A percentile compares a stretch with the other conserved stretches of the same genome.
Conservation (phyloP, 2,888 invertebrate species). For the Clitarchus hookeri region DNA sequence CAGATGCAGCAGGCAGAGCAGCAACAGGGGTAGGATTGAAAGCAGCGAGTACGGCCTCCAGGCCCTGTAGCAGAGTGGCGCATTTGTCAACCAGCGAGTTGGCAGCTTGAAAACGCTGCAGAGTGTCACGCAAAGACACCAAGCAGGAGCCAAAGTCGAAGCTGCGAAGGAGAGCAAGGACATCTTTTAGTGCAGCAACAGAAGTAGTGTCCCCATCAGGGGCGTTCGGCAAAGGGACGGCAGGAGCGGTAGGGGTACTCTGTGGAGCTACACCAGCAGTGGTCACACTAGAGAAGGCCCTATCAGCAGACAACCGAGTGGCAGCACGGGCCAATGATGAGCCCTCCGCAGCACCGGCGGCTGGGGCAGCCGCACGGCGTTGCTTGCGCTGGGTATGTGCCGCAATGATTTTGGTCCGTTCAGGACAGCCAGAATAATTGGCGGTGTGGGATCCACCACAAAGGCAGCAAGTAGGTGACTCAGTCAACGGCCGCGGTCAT, state of each 20-base stretch:
- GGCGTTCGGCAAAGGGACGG: neutral
- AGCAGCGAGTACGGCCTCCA: neutral
- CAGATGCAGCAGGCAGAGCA: neutral
- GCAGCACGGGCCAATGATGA: no score
- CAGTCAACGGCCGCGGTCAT: neutral
- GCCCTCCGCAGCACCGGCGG: no score
- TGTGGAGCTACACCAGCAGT: no score
- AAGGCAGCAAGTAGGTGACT: neutral
- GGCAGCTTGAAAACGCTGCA: neutral
- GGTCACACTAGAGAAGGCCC: no score
- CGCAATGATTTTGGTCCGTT: no score
- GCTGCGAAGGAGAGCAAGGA: neutral
- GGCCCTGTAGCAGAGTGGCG: neutral
- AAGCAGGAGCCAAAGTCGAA: neutral
- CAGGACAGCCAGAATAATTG: neutral
- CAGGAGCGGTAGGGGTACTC: no score
- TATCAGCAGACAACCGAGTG: no score
- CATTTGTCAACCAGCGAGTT: neutral
- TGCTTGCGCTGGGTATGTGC: no score
- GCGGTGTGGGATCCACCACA: neutral
- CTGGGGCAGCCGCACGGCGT: no score
- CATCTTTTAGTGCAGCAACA: neutral
- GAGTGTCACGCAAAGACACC: neutral
- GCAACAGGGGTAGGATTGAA: neutral
- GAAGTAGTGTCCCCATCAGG: neutral